Evolutionary conservation across 2,113 vertebrate genomes (phyloP), one percentile per base, ranked within the genome.

Genomic region (Protobothrops flavoviridis): DNA sequence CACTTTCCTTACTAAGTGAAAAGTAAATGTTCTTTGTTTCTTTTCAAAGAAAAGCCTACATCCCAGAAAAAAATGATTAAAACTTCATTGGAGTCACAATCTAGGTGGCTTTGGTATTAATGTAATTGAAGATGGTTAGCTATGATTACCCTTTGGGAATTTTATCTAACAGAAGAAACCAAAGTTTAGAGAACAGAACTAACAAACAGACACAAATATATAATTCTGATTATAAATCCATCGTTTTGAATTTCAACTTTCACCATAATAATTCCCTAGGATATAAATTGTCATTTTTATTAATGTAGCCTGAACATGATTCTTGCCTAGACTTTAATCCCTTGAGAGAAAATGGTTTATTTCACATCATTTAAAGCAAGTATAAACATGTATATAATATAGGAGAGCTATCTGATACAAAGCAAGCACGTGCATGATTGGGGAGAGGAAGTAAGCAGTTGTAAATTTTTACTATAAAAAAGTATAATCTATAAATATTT

Each of bases 381-480:
- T 39, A 91, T 85, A 23, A 43, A 7, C 13, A 26, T 2, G 91
- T 52, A 69, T 69, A 95, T 69, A 69, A 69, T 69, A 69, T n/a
- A 81, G n/a, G 17, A 39, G n/a, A 90, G 0, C 89, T 87, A 94
- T 61, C n/a, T 93, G 95, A 96, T 93, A 96, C 61, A 93, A 93
- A 95, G 92, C 93, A 97, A 96, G 95, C 95, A 96, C 29, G 50
- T 61, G 91, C 95, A 96, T 95, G 95, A 96, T 56, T 10, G 88
- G 94, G 94, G 95, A 96, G 57, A 95, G 92, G 94, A 93, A 92
- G 95, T 92, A 91, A 0, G 85, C 96, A 97, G 97, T 95, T 97
- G 97, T 97, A 96, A 97, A 97, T 97, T 96, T 96, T 96, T 96
- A 23, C 45, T 69, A 87, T 3, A 45, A 87, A 20, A 26, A 64